These are phyloP conservation scores for Heliconius erato DNA, from an alignment of 2,888 invertebrate genomes.

Conservation along the genomic window DNA sequence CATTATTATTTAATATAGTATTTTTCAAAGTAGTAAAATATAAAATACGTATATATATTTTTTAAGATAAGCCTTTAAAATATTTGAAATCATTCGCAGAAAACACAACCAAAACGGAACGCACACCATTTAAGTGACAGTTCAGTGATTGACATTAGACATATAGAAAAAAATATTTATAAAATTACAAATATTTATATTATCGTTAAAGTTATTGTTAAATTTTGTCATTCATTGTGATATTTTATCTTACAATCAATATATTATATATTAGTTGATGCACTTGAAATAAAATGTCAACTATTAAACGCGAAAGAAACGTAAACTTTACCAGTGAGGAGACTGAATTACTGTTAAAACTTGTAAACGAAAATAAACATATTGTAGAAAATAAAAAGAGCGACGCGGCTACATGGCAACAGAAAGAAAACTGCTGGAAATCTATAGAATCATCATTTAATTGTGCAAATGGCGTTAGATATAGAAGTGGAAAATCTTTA, in stretches of 20 bases:
- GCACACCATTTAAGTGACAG: not conserved
- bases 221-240: not conserved
- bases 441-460: not conserved
- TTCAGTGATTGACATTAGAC: not conserved
- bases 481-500: conserved; percentile 16
- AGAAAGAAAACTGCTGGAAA: conserved; percentile 22
- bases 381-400: conserved; percentile 27
- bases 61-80: too few species aligned
- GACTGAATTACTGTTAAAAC: not conserved
- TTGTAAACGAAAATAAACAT: conserved; percentile 4
- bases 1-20: too few species aligned
- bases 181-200: not conserved
- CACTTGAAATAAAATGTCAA: not conserved
- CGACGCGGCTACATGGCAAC: conserved; percentile 1
- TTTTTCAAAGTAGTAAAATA: too few species aligned
- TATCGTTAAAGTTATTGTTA: not conserved
- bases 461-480: not conserved
- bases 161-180: not conserved
- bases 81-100: not conserved
- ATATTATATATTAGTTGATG: not conserved
- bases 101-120: not conserved
- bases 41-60: not conserved
- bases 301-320: not conserved
- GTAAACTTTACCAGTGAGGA: conserved; percentile 7
- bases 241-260: not conserved